Evolutionary conservation across 2,888 invertebrate species (phyloP), one percentile per base, ranked within the genome.

Genomic region (Tuberolachnus salignus): DNA sequence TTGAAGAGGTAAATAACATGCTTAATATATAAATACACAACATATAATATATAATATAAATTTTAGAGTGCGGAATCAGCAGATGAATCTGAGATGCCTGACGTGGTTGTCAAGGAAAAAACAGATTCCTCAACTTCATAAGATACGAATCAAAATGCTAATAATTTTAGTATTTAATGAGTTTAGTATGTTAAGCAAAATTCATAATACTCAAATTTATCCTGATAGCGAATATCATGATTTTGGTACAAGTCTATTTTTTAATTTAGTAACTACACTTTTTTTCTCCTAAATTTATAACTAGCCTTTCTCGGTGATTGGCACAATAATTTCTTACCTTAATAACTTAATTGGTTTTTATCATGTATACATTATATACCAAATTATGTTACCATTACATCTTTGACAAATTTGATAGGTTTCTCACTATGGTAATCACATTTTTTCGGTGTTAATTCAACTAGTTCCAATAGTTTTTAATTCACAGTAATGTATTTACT

Each of bases 71-170:
- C 49, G 21, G 67, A 59, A 42, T 16, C 59, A 49, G n/a, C 26
- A 3, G 55, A 19, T 11, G 75, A 78, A 59, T n/a, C 75, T n/a
- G 75, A 59, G 3, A 67, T 59, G 34, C 44, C 53, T 42, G 44
- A n/a, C 21, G 26, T 46, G 16, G 23, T 19, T 46, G 59, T 34
- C 19, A 57, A 59, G 11, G 67, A 59, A 59, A 78, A 75, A 46
- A 75, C 46, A 75, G 75, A 57, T 1, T 19, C 57, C 26, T 75
- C 66, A 44, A 66, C 9, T 53, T 55, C 75, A 9, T 75, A 75
- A 78, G 34, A 55, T 59, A 46, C n/a, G 49, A 67, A 78, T 67
- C 57, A 78, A 78, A 78, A 67, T 67, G 75, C 67, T 78, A 49
- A 69, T 59, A 49, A 34, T 16, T 78, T 78, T 75, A 75, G 75